Conservation (phyloP, 2,113 vertebrate genomes). For the Anoplopoma fimbria region DNA sequence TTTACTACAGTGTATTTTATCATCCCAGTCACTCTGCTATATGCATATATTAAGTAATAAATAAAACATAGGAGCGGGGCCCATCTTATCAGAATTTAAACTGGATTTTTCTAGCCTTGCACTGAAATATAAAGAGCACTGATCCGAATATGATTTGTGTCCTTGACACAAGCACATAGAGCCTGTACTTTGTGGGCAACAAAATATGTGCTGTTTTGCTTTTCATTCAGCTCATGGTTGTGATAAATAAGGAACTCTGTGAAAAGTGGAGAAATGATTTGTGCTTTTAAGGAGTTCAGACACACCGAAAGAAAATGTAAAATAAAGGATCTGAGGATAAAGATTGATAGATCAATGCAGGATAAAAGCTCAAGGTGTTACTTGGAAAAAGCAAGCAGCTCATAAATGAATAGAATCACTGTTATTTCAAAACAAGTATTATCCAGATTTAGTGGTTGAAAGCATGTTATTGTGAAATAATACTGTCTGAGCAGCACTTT, state of each 20-base stretch:
- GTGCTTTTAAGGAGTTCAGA: conserved; percentile 21
- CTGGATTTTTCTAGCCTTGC: conserved; percentile 23
- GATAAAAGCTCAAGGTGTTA: conserved; percentile 20
- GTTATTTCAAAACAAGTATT: not conserved
- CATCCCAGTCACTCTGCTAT: not conserved
- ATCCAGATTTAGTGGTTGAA: not conserved
- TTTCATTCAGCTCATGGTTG: conserved; percentile 23
- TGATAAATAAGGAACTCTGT: conserved; percentile 52
- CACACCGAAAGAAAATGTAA: not conserved
- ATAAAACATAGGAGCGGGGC: conserved; percentile 30
- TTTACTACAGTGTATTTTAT: conserved; percentile 27
- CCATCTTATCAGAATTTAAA: conserved; percentile 24
- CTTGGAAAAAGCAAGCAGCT: not conserved
- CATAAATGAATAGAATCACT: not conserved
- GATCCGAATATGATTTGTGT: conserved; percentile 51
- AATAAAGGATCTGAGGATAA: not conserved
- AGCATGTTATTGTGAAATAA: conserved; percentile 10
- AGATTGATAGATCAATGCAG: not conserved
- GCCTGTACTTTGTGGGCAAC: conserved; percentile 26
- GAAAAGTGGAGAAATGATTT: conserved; percentile 21
- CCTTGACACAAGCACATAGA: conserved; percentile 40
- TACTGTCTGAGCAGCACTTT: conserved; percentile 2
- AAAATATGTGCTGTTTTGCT: conserved; percentile 28
- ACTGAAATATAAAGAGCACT: conserved; percentile 46
- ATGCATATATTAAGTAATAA: conserved; percentile 4